Evolutionary conservation across 2,888 invertebrate species (phyloP).

Genomic region (Gisinianus flammeolus): DNA sequence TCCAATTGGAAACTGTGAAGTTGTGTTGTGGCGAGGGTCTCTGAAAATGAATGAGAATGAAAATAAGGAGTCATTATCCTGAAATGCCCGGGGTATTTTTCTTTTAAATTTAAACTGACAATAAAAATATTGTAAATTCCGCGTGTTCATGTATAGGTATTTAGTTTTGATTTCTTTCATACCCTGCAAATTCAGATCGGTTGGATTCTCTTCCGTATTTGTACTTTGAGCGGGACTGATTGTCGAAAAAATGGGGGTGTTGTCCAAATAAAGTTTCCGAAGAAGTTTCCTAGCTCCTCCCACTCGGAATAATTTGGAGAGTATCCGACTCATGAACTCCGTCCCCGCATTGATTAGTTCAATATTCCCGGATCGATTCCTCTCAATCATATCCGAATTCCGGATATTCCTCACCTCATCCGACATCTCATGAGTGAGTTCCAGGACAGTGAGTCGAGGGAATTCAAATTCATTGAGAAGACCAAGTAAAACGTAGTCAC

Average conservation of each 20-base stretch:
- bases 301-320: neutral
- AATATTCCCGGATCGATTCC: neutral
- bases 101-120: no score
- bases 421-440: conserved; percentile 14
- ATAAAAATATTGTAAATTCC: no score
- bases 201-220: no score
- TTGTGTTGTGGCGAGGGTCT: neutral
- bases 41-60: no score
- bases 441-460: neutral
- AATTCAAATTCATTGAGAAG: conserved; percentile 7
- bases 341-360: neutral
- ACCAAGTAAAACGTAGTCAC: conserved; percentile 6
- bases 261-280: neutral
- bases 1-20: neutral
- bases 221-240: neutral
- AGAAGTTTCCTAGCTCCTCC: no score
- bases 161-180: no score
- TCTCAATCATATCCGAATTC: conserved; percentile 26
- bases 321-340: neutral
- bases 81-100: no score
- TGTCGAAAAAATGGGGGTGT: neutral
- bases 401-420: conserved; percentile 1
- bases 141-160: no score
- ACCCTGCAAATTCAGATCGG: no score
- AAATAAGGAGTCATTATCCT: no score